Evolutionary conservation across 2,888 invertebrate species (phyloP).

Genomic region (Endotricha flammealis): DNA sequence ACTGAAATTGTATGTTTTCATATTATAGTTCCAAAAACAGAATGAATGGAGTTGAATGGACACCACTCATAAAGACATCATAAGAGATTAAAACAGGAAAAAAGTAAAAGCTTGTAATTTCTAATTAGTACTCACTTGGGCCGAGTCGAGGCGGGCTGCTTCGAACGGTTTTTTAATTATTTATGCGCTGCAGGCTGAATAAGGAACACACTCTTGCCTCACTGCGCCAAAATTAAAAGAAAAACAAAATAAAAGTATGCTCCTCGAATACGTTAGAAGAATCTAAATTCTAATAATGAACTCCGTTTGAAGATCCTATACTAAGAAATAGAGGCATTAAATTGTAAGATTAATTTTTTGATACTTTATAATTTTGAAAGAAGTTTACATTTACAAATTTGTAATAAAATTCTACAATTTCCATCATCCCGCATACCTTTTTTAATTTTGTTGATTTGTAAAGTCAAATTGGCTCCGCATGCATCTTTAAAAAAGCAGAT

Average conservation of each 20-base stretch:
- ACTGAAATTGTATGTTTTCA: no score
- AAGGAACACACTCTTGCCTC: slow-evolving; percentile 48
- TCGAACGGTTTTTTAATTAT: slow-evolving; percentile 65
- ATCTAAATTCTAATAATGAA: slow-evolving; percentile 2
- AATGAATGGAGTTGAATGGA: no score
- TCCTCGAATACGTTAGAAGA: slow-evolving; percentile 17
- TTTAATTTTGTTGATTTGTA: slow-evolving; percentile 26
- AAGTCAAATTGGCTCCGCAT: slow-evolving; percentile 40
- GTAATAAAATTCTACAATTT: no score
- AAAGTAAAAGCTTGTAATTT: slow-evolving; percentile 41
- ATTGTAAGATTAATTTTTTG: no score
- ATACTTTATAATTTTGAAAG: no score
- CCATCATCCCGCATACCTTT: no score
- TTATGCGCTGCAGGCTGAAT: slow-evolving; percentile 64
- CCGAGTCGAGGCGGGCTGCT: slow-evolving; percentile 41
- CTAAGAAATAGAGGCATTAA: no score
- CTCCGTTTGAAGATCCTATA: no score
- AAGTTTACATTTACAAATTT: no score
- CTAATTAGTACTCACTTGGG: slow-evolving; percentile 54
- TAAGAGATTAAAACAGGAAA: slow-evolving; percentile 25
- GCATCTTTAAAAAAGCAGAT: slow-evolving; percentile 47
- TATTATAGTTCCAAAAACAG: no score
- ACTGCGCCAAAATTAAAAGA: slow-evolving; percentile 51
- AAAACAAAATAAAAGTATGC: slow-evolving; percentile 22
- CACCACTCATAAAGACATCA: no score